These are phyloP conservation scores for Astyanax mexicanus DNA, from an alignment of 2,797 vertebrate genomes.

Conservation along the genomic window DNA sequence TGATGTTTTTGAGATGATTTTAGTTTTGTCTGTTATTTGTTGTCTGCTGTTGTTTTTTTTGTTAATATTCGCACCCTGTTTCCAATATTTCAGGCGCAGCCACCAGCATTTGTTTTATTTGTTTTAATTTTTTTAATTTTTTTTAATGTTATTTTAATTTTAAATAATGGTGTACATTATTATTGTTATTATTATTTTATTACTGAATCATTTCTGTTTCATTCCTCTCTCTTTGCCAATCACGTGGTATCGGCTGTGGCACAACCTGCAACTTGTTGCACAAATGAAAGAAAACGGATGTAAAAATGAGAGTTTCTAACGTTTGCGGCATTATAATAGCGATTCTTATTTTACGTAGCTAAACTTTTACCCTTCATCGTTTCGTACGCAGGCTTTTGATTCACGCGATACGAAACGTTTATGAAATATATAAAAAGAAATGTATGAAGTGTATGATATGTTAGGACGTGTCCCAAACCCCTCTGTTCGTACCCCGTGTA, in stretches of 20 bases:
- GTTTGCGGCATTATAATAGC: too few relatives aligned
- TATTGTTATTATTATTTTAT: too few relatives aligned
- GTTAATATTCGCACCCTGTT: conserved; percentile 16
- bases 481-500: conserved; percentile 89
- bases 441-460: too few relatives aligned
- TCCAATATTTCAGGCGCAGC: conserved; percentile 27
- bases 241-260: conserved; percentile 24
- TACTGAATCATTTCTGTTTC: conserved; percentile 2
- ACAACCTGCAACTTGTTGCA: conserved; percentile 51
- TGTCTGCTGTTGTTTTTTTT: too few relatives aligned
- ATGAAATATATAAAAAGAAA: too few relatives aligned
- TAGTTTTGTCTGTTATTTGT: neutral
- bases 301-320: conserved; percentile 33
- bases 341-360: conserved; percentile 22
- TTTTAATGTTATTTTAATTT: conserved; percentile 16
- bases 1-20: conserved; percentile 20
- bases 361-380: conserved; percentile 18
- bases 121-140: conserved; percentile 29
- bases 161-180: conserved; percentile 17
- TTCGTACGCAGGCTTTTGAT: conserved; percentile 34
- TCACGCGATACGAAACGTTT: conserved; percentile 4
- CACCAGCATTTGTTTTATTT: conserved; percentile 18
- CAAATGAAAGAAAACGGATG: conserved; percentile 35
- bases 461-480: too few relatives aligned
- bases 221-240: conserved; percentile 10